Evolutionary conservation across 1,140 invertebrate species (phyloP).

Genomic region (Macrobrachium rosenbergii): DNA sequence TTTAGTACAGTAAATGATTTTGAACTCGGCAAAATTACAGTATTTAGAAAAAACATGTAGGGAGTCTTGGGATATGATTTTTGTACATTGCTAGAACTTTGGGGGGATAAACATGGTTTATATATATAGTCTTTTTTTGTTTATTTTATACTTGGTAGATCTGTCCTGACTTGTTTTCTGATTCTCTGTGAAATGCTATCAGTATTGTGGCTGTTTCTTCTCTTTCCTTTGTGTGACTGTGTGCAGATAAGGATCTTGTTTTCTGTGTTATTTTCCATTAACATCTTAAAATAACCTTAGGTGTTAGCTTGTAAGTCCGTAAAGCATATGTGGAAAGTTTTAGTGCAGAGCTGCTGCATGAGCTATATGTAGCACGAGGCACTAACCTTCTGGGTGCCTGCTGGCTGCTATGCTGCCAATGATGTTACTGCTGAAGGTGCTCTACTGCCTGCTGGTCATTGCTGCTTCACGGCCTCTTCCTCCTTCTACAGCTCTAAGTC

Average conservation of each 20-base stretch:
- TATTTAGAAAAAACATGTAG: no score
- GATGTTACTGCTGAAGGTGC: constrained; percentile 16
- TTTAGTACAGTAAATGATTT: no score
- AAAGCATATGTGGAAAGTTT: constrained; percentile 14
- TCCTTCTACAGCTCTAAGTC: constrained; percentile 62
- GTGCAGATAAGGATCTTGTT: constrained; percentile 2
- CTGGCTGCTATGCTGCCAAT: constrained; percentile 35
- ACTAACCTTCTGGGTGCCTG: constrained; percentile 41
- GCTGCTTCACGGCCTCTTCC: constrained; percentile 74
- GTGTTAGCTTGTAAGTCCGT: constrained; percentile 27
- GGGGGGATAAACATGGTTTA: background rate
- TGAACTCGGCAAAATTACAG: no score
- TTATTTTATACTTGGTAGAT: background rate
- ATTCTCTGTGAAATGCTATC: background rate
- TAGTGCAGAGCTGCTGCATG: constrained; percentile 49
- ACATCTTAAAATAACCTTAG: constrained; percentile 38
- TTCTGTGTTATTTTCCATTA: constrained; percentile 21
- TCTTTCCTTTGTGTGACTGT: constrained; percentile 20
- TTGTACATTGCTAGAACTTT: background rate
- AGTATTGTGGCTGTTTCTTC: constrained; percentile 22
- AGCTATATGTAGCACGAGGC: constrained; percentile 47
- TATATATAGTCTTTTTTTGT: background rate
- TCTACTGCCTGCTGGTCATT: constrained; percentile 74
- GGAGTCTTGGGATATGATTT: background rate
- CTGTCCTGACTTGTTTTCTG: constrained; percentile 13